These are phyloP conservation scores for Patella pellucida DNA, from an alignment of 2,888 invertebrate species.

Conservation along the genomic window DNA sequence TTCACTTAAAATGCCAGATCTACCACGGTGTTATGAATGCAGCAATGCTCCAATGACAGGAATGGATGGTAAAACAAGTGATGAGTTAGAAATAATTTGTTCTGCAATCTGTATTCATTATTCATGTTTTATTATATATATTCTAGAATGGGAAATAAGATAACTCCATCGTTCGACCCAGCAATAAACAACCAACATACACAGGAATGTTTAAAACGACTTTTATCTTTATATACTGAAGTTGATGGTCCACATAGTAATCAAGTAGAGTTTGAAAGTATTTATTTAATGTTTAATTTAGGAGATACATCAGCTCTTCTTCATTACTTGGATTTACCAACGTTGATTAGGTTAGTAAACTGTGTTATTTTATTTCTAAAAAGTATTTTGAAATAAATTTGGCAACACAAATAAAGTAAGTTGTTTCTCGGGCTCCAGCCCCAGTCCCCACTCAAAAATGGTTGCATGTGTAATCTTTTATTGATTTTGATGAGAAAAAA, in stretches of 20 bases:
- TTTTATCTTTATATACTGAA: constrained; percentile 74
- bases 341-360: constrained; percentile 54
- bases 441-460: not conserved
- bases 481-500: too few relatives aligned
- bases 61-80: too few relatives aligned
- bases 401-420: constrained; percentile 2
- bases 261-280: constrained; percentile 76
- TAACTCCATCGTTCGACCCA: constrained; percentile 77
- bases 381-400: not conserved
- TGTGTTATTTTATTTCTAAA: not conserved
- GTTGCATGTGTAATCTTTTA: too few relatives aligned
- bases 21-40: too few relatives aligned
- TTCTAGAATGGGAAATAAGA: constrained; percentile 76
- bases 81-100: too few relatives aligned
- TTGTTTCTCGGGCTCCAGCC: not conserved
- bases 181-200: constrained; percentile 80
- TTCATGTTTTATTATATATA: constrained; percentile 47
- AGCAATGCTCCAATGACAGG: too few relatives aligned
- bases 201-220: constrained; percentile 80
- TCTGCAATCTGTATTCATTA: constrained; percentile 20
- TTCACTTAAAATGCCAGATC: too few relatives aligned
- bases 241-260: constrained; percentile 31
- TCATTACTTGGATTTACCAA: constrained; percentile 54
- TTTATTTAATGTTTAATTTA: constrained; percentile 80
- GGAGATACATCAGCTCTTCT: constrained; percentile 73